Evolutionary conservation across 2,113 vertebrate genomes (phyloP), one percentile per base, ranked within the genome.

Genomic region (Anoplopoma fimbria): DNA sequence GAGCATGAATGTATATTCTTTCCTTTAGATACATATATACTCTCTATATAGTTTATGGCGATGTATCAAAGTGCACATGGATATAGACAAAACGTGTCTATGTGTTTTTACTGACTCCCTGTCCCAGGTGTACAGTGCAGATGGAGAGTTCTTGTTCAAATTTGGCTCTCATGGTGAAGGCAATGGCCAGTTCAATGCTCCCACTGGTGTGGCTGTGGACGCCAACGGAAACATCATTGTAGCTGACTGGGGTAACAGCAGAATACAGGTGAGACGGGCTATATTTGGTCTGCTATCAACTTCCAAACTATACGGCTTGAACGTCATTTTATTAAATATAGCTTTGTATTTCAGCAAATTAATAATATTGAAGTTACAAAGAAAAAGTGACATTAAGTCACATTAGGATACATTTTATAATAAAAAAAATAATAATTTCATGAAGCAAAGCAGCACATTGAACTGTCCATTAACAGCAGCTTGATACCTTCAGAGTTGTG

Each of bases 211-310:
- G 31, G 98, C 98, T 0, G 97, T 97, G 36, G 98, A 99, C 13
- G 89, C 95, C 82, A 99, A 98, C 0, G 97, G 98, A 63, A 99
- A 99, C 94, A 99, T 99, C 90, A 99, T 99, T 0, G 97, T 99
- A 49, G 98, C 98, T 0, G 98, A 99, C 93, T 99, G 98, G 98
- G 98, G 98, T 15, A 99, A 99, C 90, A 99, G 98, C 94, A 96
- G 97, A 78, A 97, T 99, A 92, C 98, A 99, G 97, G 98, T 98
- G 82, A 33, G 42, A 64, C 8, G 1, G 27, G 8, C 19, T 4
- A 0, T 2, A 36, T 34, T 63, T 12, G 36, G 25, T 31, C 31
- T 38, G 34, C 14, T n/a, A 4, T 40, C 6, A 36, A 31, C 34
- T n/a, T 19, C 31, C 25, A 6, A 67, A 6, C 19, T 55, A 13